Base-by-base conservation (phyloP, 2,113 vertebrate genomes). In the Actenoides lindsayi region DNA sequence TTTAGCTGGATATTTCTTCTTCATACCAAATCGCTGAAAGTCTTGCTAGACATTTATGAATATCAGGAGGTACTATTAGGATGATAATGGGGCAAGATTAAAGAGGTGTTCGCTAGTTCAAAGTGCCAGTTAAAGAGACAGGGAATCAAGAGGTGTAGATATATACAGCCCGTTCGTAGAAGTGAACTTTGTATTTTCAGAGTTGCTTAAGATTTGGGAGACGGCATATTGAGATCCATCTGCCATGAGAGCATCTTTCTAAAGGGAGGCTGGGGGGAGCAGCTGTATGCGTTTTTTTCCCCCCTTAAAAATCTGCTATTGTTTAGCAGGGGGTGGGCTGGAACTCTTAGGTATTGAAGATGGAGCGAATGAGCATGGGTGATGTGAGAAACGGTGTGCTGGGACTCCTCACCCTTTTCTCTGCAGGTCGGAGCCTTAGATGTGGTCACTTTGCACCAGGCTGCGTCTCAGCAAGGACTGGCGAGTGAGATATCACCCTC, bases 1-100 rank as follows among this genome's bases (percentile, higher is more conserved):
- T 98, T 98, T 98, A 98, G 97, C 97, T 93, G 95, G 98, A 93
- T 98, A 98, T 98, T 98, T 98, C 97, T 98, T 97, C 97, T 97
- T 97, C 92, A 42, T 92, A 98, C 96, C 98, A 98, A 98, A 98
- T 97, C 97, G 97, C 98, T 98, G 96, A 98, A 98, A 98, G 98
- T 98, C 98, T 98, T 97, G 98, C 98, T 97, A 98, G 98, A 98
- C 98, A 92, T 97, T 98, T 98, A 97, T 98, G 98, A 98, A 98
- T 98, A 98, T 98, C 87, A 28, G 97, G 97, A 98, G 97, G 97
- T 98, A 97, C 98, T 97, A 98, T 98, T 98, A 98, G 98, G 98
- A 92, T 97, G 97, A 98, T 98, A 98, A 98, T 98, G 97, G 98
- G 96, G 91, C 97, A 97, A 98, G 97, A 98, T 98, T 98, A 98